These are phyloP conservation scores for Aquatica leii DNA, from an alignment of 2,888 invertebrate genomes.

Conservation along the genomic window DNA sequence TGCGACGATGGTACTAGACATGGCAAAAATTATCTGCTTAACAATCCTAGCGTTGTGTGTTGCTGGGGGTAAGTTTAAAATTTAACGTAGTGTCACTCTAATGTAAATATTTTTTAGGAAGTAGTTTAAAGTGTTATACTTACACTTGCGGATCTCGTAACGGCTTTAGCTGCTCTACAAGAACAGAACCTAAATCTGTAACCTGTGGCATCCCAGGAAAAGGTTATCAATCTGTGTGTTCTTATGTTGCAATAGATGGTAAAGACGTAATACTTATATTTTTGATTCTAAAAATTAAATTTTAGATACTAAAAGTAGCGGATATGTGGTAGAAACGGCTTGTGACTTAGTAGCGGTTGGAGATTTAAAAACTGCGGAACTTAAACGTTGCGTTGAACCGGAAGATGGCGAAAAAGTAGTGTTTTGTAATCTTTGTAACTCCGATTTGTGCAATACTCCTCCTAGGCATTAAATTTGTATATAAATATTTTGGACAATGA, in stretches of 20 bases:
- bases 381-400: constrained; percentile 5
- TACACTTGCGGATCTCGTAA: background rate
- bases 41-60: too few species aligned
- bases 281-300: too few species aligned
- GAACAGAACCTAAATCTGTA: background rate
- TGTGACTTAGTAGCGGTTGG: background rate
- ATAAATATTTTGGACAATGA: too few species aligned
- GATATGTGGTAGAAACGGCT: background rate
- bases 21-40: too few species aligned
- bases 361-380: background rate
- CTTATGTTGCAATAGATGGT: constrained; percentile 4
- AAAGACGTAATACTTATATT: too few species aligned
- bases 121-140: background rate
- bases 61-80: too few species aligned
- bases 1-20: too few species aligned
- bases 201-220: background rate
- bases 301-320: background rate
- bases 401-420: background rate
- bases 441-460: background rate
- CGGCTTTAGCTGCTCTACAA: background rate
- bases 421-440: background rate
- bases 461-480: background rate
- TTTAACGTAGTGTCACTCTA: too few species aligned
- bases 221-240: constrained; percentile 1
- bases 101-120: background rate